Evolutionary conservation across 2,888 invertebrate species (phyloP).

Genomic region (Abrostola triplasia): DNA sequence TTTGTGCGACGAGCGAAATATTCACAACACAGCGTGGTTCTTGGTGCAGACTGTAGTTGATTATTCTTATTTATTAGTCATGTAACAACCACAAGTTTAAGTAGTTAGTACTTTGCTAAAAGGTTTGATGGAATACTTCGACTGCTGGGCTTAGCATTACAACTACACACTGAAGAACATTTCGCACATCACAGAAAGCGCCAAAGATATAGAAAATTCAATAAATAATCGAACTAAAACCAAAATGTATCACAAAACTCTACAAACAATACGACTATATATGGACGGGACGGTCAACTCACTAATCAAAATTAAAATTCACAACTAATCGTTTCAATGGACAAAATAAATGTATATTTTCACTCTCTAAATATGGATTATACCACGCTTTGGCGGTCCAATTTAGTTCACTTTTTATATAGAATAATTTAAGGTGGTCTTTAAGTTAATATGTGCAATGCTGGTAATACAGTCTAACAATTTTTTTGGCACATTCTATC

Average conservation of each 20-base stretch:
- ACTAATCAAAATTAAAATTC: slow-evolving; percentile 72
- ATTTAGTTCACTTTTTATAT: slow-evolving; percentile 50
- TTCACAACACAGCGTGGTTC: not conserved
- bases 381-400: slow-evolving; percentile 42
- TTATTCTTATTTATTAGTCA: no score
- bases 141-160: no score
- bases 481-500: slow-evolving; percentile 30
- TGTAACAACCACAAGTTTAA: no score
- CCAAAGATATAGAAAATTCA: slow-evolving; percentile 11
- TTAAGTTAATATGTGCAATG: slow-evolving; percentile 20
- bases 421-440: slow-evolving; percentile 28
- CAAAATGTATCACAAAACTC: slow-evolving; percentile 49
- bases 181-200: slow-evolving; percentile 30
- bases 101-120: no score
- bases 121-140: no score
- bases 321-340: slow-evolving; percentile 62
- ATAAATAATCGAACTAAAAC: slow-evolving; percentile 51
- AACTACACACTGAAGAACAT: not conserved
- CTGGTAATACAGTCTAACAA: not conserved
- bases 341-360: slow-evolving; percentile 53
- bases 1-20: slow-evolving; percentile 23
- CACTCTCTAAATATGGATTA: slow-evolving; percentile 36
- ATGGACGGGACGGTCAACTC: slow-evolving; percentile 85
- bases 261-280: slow-evolving; percentile 73
- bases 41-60: not conserved